Base-by-base conservation (phyloP, 2,888 invertebrate species). In the Eueremaeus valkanovi region DNA sequence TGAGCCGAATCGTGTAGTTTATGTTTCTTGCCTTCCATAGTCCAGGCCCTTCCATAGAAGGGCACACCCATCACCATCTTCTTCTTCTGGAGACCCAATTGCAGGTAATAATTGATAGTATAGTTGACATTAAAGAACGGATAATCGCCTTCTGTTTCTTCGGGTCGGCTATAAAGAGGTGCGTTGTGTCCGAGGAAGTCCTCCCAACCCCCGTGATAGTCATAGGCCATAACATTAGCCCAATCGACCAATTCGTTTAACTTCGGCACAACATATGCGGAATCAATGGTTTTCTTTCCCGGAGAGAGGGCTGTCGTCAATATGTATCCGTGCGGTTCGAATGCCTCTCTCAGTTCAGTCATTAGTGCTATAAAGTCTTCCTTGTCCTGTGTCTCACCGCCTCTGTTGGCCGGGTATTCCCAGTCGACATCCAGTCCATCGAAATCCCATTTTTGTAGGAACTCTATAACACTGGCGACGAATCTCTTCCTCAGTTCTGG, bases 131-230 rank as follows among this genome's bases (percentile, higher is more conserved):
- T 75, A 36, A 72, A 72, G 49, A 33, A 75, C n/a, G 55, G 27
- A n/a, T 45, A 21, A 1, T 36, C 16, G 11, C 75, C 76, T 45
- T 78, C 77, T 27, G 73, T 66, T 24, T 79, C 79, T 36, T 78
- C 77, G 2, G 81, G 81, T 73, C 80, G 42, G 0, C 77, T 68
- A 40, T 78, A 79, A 9, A 79, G 73, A 0, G 93, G 93, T 0
- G 93, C 90, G 81, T 93, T 93, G 13, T 91, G 89, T 0, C 91
- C 90, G 42, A 45, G 42, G 3, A 85, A 85, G 0, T 85, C 85
- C 80, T 93, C 91, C 92, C 92, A 93, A 8, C 90, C 87, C 0
- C 93, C 93, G 79, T 92, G 92, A 83, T 92, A 93, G 83, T 94
- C 93, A 82, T 94, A 94, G 77, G 91, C 90, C 93, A 93, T 93